Percentiles rank a stretch among this genome's conserved stretches.
Evolutionary conservation across 2,797 vertebrate genomes (phyloP).

Genomic region (Pelochelys cantorii): DNA sequence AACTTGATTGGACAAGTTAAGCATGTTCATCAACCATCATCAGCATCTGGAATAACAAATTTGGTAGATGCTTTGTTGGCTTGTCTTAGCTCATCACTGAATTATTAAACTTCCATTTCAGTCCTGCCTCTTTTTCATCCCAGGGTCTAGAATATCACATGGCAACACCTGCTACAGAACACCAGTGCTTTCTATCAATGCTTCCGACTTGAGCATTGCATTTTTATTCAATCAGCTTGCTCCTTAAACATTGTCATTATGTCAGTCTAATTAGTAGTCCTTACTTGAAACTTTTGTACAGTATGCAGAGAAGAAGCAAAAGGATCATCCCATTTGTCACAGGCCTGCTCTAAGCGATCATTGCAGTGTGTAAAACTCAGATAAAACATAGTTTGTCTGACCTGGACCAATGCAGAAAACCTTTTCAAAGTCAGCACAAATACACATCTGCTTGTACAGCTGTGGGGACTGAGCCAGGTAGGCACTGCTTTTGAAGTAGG

Average conservation of each 20-base stretch:
- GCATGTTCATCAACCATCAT: background rate
- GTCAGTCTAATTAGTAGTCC: background rate
- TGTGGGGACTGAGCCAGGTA: slow-evolving; percentile 99
- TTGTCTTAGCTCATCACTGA: background rate
- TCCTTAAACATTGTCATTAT: background rate
- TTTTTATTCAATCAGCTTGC: slow-evolving; percentile 37
- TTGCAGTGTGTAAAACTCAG: background rate
- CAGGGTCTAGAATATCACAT: background rate
- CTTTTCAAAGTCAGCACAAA: slow-evolving; percentile 99
- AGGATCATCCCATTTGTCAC: slow-evolving; percentile 28
- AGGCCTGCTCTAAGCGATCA: slow-evolving; percentile 33
- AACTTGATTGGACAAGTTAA: background rate
- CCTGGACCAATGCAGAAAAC: slow-evolving; percentile 98
- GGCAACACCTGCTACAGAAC: background rate
- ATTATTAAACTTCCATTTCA: background rate
- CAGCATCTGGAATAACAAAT: background rate
- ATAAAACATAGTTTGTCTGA: slow-evolving; percentile 71
- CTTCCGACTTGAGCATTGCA: background rate
- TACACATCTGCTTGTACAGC: slow-evolving; percentile 99
- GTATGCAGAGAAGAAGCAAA: slow-evolving; percentile 55
- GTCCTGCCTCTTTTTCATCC: background rate
- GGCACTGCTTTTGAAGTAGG: slow-evolving; percentile 98
- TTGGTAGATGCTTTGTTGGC: background rate
- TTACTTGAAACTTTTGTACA: slow-evolving; percentile 45
- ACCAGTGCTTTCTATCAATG: background rate